These are phyloP conservation scores for Hyla sarda DNA, from an alignment of 2,113 vertebrate genomes.

Conservation along the genomic window DNA sequence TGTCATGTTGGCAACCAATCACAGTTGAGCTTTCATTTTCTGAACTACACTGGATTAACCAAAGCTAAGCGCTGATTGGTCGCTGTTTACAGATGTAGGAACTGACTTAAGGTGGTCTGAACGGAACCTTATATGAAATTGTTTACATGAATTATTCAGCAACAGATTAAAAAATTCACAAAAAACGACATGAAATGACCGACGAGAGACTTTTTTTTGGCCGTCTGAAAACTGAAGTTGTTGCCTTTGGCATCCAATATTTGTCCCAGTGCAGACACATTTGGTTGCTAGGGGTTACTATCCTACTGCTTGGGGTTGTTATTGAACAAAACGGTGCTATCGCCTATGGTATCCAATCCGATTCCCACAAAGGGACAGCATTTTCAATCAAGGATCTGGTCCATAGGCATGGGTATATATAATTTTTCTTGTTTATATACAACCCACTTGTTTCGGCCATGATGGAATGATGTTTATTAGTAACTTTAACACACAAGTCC, in stretches of 20 bases:
- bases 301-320: too few species aligned
- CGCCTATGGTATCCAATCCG: not conserved
- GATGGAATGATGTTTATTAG: not conserved
- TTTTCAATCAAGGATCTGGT: not conserved
- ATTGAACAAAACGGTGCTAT: not conserved
- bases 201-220: too few species aligned
- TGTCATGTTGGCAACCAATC: not conserved
- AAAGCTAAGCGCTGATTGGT: not conserved
- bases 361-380: not conserved
- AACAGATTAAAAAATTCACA: not conserved
- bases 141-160: not conserved
- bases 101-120: not conserved
- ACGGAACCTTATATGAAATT: not conserved
- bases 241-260: not conserved
- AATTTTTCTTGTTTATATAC: not conserved
- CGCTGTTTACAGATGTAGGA: not conserved
- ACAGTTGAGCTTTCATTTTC: not conserved
- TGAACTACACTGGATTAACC: not conserved
- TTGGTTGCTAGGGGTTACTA: not conserved
- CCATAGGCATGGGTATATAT: not conserved
- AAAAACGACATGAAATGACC: too few species aligned
- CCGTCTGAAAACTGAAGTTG: not conserved
- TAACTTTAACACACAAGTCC: not conserved
- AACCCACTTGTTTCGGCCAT: not conserved
- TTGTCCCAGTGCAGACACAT: not conserved